Conservation (phyloP, 2,888 invertebrate genomes). For the Sepiola atlantica region DNA sequence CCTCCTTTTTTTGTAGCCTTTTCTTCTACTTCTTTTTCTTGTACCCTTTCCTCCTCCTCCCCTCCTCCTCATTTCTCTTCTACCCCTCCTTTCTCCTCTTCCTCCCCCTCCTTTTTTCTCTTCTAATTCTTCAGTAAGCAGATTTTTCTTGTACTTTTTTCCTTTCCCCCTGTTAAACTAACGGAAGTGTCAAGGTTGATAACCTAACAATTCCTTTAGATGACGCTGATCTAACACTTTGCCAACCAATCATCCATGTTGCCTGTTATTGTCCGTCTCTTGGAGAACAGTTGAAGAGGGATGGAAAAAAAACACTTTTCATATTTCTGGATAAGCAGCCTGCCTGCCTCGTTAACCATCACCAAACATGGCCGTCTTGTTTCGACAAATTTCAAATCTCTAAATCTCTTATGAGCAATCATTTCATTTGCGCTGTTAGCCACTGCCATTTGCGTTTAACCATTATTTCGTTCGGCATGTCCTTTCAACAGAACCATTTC, state of each 20-base stretch:
- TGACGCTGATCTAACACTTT: neutral
- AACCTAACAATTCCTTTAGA: neutral
- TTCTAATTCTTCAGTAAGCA: neutral
- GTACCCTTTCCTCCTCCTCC: too few species aligned
- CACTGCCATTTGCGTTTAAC: neutral
- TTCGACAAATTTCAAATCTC: neutral
- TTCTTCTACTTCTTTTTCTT: too few species aligned
- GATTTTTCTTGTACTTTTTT: neutral
- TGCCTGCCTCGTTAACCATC: neutral
- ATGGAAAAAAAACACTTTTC: neutral
- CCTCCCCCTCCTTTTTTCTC: too few species aligned
- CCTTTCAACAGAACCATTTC: neutral
- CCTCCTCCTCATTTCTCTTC: too few species aligned
- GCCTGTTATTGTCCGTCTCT: neutral
- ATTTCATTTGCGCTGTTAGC: neutral
- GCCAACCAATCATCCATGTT: neutral
- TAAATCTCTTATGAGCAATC: neutral
- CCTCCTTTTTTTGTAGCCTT: too few species aligned
- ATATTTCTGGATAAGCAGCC: neutral
- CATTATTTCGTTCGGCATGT: neutral
- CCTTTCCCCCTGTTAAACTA: neutral
- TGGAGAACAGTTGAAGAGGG: neutral
- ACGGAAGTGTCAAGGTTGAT: neutral
- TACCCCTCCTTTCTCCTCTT: too few species aligned
- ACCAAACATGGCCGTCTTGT: neutral